These are phyloP conservation scores for Cherax quadricarinatus DNA, from an alignment of 1,140 invertebrate species.

Conservation along the genomic window DNA sequence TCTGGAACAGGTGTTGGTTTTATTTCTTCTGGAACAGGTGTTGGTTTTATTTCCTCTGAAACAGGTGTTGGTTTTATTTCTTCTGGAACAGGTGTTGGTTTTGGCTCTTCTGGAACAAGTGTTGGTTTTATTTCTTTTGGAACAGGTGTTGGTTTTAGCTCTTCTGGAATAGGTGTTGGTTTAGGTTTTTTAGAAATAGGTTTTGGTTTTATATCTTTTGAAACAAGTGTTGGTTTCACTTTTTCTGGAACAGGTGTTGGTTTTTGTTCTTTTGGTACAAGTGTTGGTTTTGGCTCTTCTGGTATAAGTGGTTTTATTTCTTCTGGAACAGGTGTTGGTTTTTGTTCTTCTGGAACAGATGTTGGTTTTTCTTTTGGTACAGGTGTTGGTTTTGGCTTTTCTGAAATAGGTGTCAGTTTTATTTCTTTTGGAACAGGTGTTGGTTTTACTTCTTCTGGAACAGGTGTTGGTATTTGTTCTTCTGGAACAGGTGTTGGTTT, in stretches of 20 bases:
- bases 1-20: neutral
- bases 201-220: slow-evolving; percentile 13
- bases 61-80: neutral
- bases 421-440: slow-evolving; percentile 7
- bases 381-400: slow-evolving; percentile 22
- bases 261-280: slow-evolving; percentile 32
- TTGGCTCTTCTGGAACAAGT: neutral
- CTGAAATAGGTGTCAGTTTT: slow-evolving; percentile 35
- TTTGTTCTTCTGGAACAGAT: slow-evolving; percentile 7
- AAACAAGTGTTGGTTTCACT: slow-evolving; percentile 21
- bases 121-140: neutral
- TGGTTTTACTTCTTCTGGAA: neutral
- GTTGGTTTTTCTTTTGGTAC: slow-evolving; percentile 36
- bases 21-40: neutral
- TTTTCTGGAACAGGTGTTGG: slow-evolving; percentile 1
- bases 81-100: neutral
- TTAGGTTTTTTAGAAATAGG: too few relatives aligned
- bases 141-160: neutral
- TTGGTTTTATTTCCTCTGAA: neutral
- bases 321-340: slow-evolving; percentile 31
- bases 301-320: slow-evolving; percentile 18
- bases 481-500: slow-evolving; percentile 26
- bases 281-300: slow-evolving; percentile 41
- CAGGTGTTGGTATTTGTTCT: slow-evolving; percentile 33
- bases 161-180: neutral